Conservation (phyloP, 2,797 vertebrate species). For the Alouatta caraya region DNA sequence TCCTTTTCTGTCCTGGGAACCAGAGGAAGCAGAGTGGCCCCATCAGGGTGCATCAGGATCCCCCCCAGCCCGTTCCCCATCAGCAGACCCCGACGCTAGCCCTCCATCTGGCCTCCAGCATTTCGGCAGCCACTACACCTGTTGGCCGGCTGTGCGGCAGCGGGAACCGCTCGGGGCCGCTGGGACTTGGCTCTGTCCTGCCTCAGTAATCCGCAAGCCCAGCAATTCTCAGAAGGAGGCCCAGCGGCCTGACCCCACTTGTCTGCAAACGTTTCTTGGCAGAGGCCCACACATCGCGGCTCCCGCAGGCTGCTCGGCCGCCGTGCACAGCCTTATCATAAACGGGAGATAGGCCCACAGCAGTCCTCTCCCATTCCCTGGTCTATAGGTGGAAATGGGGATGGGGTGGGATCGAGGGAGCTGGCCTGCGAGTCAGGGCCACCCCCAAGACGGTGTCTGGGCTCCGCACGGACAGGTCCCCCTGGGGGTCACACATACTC, state of each 20-base stretch:
- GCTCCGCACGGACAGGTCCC: not conserved
- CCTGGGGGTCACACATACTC: not conserved
- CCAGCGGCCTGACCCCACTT: constrained; percentile 66
- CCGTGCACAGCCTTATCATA: constrained; percentile 11
- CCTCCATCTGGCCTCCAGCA: not conserved
- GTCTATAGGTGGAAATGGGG: not conserved
- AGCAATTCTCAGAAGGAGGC: constrained; percentile 64
- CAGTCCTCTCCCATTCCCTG: not conserved
- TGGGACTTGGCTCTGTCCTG: constrained; percentile 63
- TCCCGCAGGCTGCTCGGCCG: constrained; percentile 40
- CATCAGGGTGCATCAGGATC: not conserved
- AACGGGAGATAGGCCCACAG: constrained; percentile 33
- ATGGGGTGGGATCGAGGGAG: not conserved
- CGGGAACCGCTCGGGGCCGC: constrained; percentile 54
- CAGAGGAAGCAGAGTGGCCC: not conserved
- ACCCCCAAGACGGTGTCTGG: not conserved
- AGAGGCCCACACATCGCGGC: not conserved
- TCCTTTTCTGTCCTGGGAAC: not conserved
- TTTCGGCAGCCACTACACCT: constrained; percentile 72
- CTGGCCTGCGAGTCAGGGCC: not conserved
- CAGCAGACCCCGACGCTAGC: constrained; percentile 4
- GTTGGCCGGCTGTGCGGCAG: constrained; percentile 51
- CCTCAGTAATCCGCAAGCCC: constrained; percentile 51
- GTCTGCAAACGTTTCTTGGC: constrained; percentile 71
- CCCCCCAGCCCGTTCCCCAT: not conserved